Evolutionary conservation across 2,113 vertebrate species (phyloP), one percentile per base, ranked within the genome.

Genomic region (Tylochromis polylepis): DNA sequence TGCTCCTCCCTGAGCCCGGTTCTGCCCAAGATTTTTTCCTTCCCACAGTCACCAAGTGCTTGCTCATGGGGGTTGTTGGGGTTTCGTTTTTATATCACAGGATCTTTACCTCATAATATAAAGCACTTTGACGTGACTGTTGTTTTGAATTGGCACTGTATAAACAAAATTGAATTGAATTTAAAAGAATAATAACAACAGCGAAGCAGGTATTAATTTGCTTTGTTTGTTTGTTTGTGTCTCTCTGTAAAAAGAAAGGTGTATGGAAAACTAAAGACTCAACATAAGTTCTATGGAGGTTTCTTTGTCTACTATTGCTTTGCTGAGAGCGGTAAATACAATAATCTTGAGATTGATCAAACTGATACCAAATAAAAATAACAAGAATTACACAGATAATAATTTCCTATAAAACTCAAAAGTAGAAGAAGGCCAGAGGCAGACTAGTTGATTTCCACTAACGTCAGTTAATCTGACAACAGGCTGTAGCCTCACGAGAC

Each of bases 271-370:
- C 60, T n/a, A 65, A 65, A 6, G 6, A 8, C 5, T 62, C 11
- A 38, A 38, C 60, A 65, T 38, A 38, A 2, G 11, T 0, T 38
- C 6, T n/a, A 2, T 1, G 31, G 60, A n/a, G 4, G 5, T 6
- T 14, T 41, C 1, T 67, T 67, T 38, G 62, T 38, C 34, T 38
- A 1, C 11, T 22, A 41, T 41, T 67, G 36, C 62, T 67, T 41
- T 67, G 62, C 62, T 67, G 36, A 67, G 8, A 34, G 15, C 27
- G 34, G 11, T 67, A 22, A 67, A 38, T 67, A 14, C 36, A 38
- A 15, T 67, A 14, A 67, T 14, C 36, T 24, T 67, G 38, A 41
- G 38, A 41, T 41, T 41, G 36, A 67, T 1, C 36, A 67, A 22
- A 24, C 36, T 15, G 62, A 41, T 67, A 41, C 20, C 7, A 67